phyloP scores from a whole-genome alignment of 2,797 vertebrate species.

The Sus cebifrons region DNA sequence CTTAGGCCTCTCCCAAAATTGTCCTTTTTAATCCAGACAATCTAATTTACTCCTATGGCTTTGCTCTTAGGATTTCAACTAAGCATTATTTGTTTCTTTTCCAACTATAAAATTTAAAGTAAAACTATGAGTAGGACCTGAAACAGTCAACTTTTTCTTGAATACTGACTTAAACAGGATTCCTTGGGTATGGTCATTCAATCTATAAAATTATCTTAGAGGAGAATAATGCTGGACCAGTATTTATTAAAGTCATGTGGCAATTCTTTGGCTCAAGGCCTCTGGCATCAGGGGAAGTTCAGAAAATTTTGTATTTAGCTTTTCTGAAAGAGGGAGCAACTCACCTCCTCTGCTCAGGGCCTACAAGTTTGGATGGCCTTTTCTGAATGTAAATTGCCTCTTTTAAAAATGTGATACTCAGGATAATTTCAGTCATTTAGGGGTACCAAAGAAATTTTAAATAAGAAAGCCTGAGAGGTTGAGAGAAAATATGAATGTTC shows the following conservation, averaged over 20 bases:
- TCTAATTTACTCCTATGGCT: neutral
- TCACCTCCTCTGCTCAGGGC: neutral
- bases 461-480: conserved; percentile 9
- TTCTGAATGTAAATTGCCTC: neutral
- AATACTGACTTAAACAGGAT: neutral
- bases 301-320: neutral
- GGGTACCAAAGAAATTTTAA: conserved; percentile 27
- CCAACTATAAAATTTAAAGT: conserved; percentile 33
- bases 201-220: neutral
- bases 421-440: neutral
- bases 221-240: neutral
- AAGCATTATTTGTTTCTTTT: conserved; percentile 8
- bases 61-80: neutral
- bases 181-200: neutral
- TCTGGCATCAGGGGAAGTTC: neutral
- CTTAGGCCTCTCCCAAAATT: neutral
- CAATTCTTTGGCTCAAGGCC: neutral
- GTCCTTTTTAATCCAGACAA: conserved; percentile 32
- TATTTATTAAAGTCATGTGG: neutral
- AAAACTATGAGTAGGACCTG: neutral
- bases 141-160: neutral
- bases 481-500: conserved; percentile 49
- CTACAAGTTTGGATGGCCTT: neutral
- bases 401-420: neutral
- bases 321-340: neutral